A percentile compares a stretch with the other conserved stretches of the same genome.
phyloP scores from a whole-genome alignment of 2,113 vertebrate genomes.

The Falco punctatus region DNA sequence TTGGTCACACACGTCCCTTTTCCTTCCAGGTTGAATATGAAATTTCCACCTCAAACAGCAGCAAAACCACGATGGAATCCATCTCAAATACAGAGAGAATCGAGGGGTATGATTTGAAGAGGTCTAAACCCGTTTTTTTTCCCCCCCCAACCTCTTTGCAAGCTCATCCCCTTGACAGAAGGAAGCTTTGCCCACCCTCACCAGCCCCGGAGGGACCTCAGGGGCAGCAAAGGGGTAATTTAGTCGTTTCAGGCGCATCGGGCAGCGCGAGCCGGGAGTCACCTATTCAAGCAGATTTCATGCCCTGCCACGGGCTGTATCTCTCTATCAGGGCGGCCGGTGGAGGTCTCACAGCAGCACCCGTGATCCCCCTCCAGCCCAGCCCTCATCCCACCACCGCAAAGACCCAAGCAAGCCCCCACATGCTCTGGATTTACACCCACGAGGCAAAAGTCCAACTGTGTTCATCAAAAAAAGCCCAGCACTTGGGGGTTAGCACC shows the following conservation, averaged over 20 bases:
- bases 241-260: constrained; percentile 23
- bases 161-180: not conserved
- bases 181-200: not conserved
- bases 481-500: not conserved
- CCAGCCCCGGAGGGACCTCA: not conserved
- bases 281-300: constrained; percentile 74
- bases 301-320: constrained; percentile 59
- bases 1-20: not conserved
- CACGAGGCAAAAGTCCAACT: rapidly evolving
- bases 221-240: not conserved
- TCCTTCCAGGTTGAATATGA: not conserved
- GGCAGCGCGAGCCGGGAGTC: not conserved
- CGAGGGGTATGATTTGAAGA: rapidly evolving
- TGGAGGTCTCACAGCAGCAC: not conserved
- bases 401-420: too few species aligned
- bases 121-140: not conserved
- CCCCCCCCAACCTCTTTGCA: not conserved
- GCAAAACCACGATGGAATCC: rapidly evolving
- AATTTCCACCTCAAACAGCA: not conserved
- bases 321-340: constrained; percentile 65
- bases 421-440: not conserved
- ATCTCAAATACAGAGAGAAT: not conserved
- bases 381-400: not conserved
- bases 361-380: rapidly evolving
- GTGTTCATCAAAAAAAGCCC: rapidly evolving